phyloP scores from a whole-genome alignment of 2,888 invertebrate genomes.

The Cryptus viduatorius region DNA sequence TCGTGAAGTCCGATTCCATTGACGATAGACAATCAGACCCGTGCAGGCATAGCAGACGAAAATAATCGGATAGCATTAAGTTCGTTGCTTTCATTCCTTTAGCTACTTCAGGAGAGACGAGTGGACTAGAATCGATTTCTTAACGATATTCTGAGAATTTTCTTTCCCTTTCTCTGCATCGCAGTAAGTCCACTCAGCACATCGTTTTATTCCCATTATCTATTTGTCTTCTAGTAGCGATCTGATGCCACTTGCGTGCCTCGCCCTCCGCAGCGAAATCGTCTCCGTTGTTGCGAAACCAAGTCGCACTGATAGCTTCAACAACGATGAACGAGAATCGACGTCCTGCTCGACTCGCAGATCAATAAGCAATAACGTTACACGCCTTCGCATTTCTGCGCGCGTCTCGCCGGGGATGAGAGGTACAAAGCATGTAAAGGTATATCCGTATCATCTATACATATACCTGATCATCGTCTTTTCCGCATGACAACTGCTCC shows the following conservation, averaged over 20 bases:
- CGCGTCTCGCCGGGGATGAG: slow-evolving; percentile 1
- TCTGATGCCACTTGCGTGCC: neutral
- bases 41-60: slow-evolving; percentile 15
- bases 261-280: neutral
- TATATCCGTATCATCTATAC: neutral
- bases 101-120: neutral
- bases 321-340: slow-evolving; percentile 9
- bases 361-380: slow-evolving; percentile 51
- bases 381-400: neutral
- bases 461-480: neutral
- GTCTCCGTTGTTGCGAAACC: neutral
- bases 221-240: slow-evolving; percentile 8
- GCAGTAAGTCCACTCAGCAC: neutral
- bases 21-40: neutral
- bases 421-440: neutral
- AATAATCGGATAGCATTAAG: slow-evolving; percentile 31
- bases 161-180: neutral
- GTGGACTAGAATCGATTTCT: slow-evolving; percentile 10
- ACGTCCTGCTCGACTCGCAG: slow-evolving; percentile 12
- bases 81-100: slow-evolving; percentile 18
- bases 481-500: neutral
- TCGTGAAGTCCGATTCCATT: slow-evolving; percentile 53
- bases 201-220: neutral
- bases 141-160: slow-evolving; percentile 33
- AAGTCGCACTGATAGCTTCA: slow-evolving; percentile 26